Percentiles rank a stretch among this genome's conserved stretches.
Evolutionary conservation across 2,113 vertebrate species (phyloP).

Genomic region (Zosterops borbonicus): DNA sequence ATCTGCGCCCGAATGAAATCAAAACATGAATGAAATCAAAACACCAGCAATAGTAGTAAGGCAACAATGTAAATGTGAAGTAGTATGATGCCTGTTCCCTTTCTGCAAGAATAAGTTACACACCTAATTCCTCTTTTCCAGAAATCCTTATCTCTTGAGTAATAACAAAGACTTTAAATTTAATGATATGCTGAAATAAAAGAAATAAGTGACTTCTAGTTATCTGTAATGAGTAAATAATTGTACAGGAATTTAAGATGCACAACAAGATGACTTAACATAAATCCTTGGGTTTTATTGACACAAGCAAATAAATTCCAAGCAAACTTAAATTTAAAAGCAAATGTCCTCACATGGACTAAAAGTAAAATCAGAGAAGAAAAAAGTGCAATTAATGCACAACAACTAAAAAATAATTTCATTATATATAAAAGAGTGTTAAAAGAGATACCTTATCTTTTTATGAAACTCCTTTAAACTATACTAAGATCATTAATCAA

Average conservation of each 20-base stretch:
- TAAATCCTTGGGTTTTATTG: neutral
- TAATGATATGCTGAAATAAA: neutral
- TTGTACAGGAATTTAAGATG: neutral
- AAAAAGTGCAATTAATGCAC: neutral
- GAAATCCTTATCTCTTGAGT: neutral
- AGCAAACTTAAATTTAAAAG: neutral
- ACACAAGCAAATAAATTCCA: neutral
- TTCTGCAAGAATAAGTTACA: neutral
- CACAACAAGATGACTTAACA: neutral
- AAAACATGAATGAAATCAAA: no score
- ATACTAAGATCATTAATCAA: neutral
- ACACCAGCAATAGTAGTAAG: neutral
- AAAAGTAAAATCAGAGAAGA: neutral
- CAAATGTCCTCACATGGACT: fast-evolving
- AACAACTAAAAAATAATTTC: neutral
- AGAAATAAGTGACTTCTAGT: neutral
- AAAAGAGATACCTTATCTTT: neutral
- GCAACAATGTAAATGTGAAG: neutral
- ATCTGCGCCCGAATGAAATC: neutral
- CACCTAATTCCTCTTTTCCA: neutral
- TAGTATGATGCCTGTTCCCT: neutral
- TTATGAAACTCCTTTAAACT: neutral
- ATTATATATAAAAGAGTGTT: neutral
- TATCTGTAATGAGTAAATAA: neutral
- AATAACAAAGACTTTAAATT: neutral